A percentile compares a stretch with the other conserved stretches of the same genome.
These are phyloP conservation scores for Cheilinus undulatus DNA, from an alignment of 2,113 vertebrate species.

Conservation along the genomic window DNA sequence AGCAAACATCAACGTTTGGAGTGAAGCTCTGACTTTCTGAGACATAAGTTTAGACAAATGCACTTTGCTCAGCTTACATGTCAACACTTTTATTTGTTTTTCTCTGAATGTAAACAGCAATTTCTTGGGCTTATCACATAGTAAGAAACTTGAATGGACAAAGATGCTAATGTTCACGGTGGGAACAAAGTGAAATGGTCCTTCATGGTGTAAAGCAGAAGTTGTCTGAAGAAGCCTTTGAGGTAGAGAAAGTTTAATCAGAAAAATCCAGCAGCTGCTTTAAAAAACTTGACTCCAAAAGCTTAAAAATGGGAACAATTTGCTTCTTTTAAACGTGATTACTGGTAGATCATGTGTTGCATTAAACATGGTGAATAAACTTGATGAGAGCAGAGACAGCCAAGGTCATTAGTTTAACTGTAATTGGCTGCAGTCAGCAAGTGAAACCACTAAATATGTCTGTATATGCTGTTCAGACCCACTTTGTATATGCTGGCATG, in stretches of 20 bases:
- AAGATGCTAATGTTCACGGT: slow-evolving; percentile 47
- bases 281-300: no score
- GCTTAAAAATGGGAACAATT: no score
- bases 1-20: background rate
- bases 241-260: background rate
- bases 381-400: no score
- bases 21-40: slow-evolving; percentile 4
- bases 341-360: no score
- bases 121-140: background rate
- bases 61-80: slow-evolving; percentile 15
- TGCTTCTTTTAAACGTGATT: no score
- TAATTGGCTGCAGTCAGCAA: no score
- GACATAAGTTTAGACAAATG: slow-evolving; percentile 30
- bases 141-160: slow-evolving; percentile 20
- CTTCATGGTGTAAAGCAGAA: background rate
- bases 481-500: no score
- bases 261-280: background rate
- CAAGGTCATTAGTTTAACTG: no score
- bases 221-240: background rate
- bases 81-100: background rate
- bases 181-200: slow-evolving; percentile 40
- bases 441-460: no score
- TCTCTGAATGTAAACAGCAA: background rate
- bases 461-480: no score
- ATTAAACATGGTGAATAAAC: no score